A percentile compares a stretch with the other conserved stretches of the same genome.
Evolutionary conservation across 1,140 invertebrate species (phyloP).

Genomic region (Ladona fulva): DNA sequence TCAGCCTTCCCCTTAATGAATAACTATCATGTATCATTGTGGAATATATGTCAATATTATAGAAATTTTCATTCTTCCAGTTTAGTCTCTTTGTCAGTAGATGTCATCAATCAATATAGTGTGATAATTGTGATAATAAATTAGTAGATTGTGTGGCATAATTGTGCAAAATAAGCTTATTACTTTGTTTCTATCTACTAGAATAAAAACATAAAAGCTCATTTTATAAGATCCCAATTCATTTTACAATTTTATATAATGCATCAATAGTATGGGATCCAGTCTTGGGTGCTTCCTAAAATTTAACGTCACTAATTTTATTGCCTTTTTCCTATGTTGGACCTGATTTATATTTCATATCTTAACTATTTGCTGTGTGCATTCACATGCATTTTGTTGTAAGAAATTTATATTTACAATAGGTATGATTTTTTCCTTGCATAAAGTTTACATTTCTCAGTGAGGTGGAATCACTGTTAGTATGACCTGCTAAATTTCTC

Average conservation of each 20-base stretch:
- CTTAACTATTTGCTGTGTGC: not conserved
- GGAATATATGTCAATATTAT: not conserved
- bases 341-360: not conserved
- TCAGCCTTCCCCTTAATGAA: not conserved
- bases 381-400: not conserved
- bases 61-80: not conserved
- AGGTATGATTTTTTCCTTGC: not conserved
- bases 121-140: slow-evolving; percentile 10
- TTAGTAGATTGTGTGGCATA: not conserved
- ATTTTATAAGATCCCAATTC: not conserved
- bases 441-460: not conserved
- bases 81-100: slow-evolving; percentile 5
- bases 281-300: not conserved
- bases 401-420: not conserved
- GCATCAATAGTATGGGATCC: not conserved
- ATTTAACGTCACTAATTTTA: not conserved
- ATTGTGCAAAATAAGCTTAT: not conserved
- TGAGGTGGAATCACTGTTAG: not conserved
- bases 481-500: not conserved
- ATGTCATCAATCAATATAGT: not conserved
- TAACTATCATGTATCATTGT: slow-evolving; percentile 8
- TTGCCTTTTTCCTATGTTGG: not conserved
- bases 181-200: not conserved
- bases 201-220: no score
- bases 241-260: slow-evolving; percentile 1